Evolutionary conservation across 2,888 invertebrate genomes (phyloP).

Genomic region (Drosophila nr. perissopoda): DNA sequence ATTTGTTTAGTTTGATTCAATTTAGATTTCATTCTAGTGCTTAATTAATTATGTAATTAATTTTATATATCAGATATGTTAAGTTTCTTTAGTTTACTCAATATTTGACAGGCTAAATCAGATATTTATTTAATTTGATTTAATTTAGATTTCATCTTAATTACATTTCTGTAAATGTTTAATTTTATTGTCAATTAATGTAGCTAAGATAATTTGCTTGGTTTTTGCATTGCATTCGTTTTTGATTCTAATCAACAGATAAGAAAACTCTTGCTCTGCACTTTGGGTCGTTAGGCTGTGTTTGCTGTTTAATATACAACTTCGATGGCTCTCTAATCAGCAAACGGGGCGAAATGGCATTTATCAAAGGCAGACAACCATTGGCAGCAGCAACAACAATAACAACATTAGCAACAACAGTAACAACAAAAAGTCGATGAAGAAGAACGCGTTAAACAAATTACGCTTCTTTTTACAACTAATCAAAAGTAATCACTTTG

Average conservation of each 20-base stretch:
- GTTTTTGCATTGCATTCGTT: background rate
- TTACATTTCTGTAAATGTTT: background rate
- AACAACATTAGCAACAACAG: conserved; percentile 12
- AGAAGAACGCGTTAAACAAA: conserved; percentile 65
- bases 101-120: too few relatives aligned
- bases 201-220: background rate
- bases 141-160: too few relatives aligned
- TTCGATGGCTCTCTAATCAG: conserved; percentile 70
- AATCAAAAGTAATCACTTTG: conserved; percentile 81
- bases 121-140: too few relatives aligned
- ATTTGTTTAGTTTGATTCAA: too few relatives aligned
- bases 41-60: too few relatives aligned
- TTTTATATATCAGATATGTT: too few relatives aligned
- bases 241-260: conserved; percentile 5
- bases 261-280: conserved; percentile 13
- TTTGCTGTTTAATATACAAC: conserved; percentile 40
- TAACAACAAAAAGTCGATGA: background rate
- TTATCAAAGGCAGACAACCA: conserved; percentile 67
- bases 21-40: too few relatives aligned
- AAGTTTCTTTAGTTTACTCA: background rate
- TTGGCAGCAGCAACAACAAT: conserved; percentile 21
- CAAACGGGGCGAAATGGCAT: conserved; percentile 66
- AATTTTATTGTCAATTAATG: background rate
- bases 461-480: conserved; percentile 80
- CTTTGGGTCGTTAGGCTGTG: conserved; percentile 59